Evolutionary conservation across 2,888 invertebrate genomes (phyloP), one percentile per base, ranked within the genome.

Genomic region (Erpobdella octoculata): DNA sequence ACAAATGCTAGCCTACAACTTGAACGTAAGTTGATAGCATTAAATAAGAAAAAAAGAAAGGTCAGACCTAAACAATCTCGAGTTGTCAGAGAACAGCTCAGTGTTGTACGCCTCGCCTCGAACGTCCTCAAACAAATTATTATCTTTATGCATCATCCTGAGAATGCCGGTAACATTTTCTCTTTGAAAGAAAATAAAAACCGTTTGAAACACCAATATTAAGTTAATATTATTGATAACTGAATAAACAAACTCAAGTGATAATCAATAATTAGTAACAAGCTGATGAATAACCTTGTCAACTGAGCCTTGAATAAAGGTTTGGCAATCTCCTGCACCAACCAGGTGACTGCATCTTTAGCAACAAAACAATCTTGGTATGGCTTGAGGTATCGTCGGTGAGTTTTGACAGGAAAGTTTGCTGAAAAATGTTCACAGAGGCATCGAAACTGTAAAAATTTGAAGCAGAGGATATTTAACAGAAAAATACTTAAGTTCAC

Each of bases 51-150:
- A 41, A 15, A 15, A 12, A 41, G n/a, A 41, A 41, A 15, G 46
- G 12, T 41, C n/a, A n/a, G n/a, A 62, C 35, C 62, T 62, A 28
- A 62, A 62, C 21, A 62, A 31, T 31, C 62, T 2, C 15, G 62
- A 31, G 15, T 62, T 62, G 33, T 62, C 62, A 33, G 31, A 28
- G 33, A 62, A 62, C 6, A 35, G 62, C 31, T 62, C 62, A n/a
- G 21, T 6, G 31, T 62, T 31, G 9, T 5, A 12, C 5, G 2
- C 31, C 31, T 31, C 2, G 6, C 62, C 62, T 62, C 62, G 31
- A 8, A 62, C 62, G 15, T 62, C 62, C 33, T 62, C 62, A 62
- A 62, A 62, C 31, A 62, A 28, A n/a, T 62, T 18, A 62, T 62
- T 28, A 8, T 33, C 33, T n/a, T 15, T 4, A 35, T 62, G 62